Percentiles rank a stretch among this genome's conserved stretches.
Evolutionary conservation across 2,888 invertebrate species (phyloP).

Genomic region (Drosophila histrio): DNA sequence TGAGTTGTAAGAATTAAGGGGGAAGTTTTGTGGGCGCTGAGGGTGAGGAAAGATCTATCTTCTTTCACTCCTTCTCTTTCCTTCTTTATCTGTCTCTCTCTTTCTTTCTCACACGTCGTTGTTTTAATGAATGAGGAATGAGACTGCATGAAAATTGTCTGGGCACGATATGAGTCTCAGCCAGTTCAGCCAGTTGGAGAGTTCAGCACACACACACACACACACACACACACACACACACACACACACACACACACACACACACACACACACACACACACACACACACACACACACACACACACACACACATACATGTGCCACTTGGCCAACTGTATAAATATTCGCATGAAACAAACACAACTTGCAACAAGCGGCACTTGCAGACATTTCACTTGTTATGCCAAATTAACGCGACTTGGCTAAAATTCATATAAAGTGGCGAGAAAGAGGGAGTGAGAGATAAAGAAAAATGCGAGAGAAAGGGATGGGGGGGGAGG

Average conservation of each 20-base stretch:
- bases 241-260: background rate
- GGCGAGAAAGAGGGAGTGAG: background rate
- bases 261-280: background rate
- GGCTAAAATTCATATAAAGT: background rate
- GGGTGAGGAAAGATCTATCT: background rate
- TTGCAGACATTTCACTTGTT: constrained; percentile 12
- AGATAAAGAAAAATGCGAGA: background rate
- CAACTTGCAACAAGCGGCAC: constrained; percentile 3
- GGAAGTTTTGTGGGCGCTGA: background rate
- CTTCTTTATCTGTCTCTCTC: background rate
- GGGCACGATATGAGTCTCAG: constrained; percentile 38
- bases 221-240: background rate
- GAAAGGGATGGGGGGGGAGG: background rate
- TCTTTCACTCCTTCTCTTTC: background rate
- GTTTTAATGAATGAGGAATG: constrained; percentile 66
- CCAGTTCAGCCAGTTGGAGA: constrained; percentile 6
- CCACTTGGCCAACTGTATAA: background rate
- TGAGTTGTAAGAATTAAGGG: background rate
- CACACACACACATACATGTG: background rate
- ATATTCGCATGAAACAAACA: constrained; percentile 7
- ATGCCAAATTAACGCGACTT: constrained; percentile 10
- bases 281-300: background rate
- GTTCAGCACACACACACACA: constrained; percentile 1
- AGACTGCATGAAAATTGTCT: constrained; percentile 56
- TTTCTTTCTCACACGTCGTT: constrained; percentile 2